Evolutionary conservation across 2,888 invertebrate genomes (phyloP), one percentile per base, ranked within the genome.

Genomic region (Miltochrista miniata): DNA sequence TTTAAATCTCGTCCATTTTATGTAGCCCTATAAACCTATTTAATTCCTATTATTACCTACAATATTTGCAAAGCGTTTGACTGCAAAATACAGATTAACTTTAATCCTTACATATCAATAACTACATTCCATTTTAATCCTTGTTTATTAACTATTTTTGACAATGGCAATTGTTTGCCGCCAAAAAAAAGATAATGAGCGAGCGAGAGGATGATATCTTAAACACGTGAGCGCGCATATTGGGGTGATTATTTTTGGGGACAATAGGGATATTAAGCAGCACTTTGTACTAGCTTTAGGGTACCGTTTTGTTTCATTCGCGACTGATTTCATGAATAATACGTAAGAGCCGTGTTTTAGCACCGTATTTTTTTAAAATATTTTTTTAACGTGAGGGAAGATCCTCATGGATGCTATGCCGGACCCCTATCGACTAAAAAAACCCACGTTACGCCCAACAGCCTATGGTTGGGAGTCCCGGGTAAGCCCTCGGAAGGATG

Each of bases 61-160:
- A 63, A 64, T 44, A 48, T 43, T 48, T 48, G 42, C 43, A 10
- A 38, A 48, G 51, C 70, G 70, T 59, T 75, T 70, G 67, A 72
- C 74, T 69, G 55, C 47, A 18, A 37, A 42, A 46, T 42, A 53
- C 30, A 62, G 72, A 69, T 77, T 75, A 76, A 51, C 47, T 55
- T 49, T 69, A 76, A 79, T 74, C 76, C 72, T 64, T 56, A 77
- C 79, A 68, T 79, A 80, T 81, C 73, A 81, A 83, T 81, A 82
- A 70, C 76, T 63, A 55, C 57, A 72, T 63, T 57, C 51, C 18
- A 45, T 68, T 51, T 45, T 85, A 86, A 87, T 84, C 85, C 80
- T 85, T 87, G 86, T 88, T 88, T 87, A 87, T 85, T 78, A 45
- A 56, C 46, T 50, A 54, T 57, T 51, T 54, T 35, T 51, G 43